Conservation (phyloP, 2,888 invertebrate genomes). For the Standfussiana lucernea region DNA sequence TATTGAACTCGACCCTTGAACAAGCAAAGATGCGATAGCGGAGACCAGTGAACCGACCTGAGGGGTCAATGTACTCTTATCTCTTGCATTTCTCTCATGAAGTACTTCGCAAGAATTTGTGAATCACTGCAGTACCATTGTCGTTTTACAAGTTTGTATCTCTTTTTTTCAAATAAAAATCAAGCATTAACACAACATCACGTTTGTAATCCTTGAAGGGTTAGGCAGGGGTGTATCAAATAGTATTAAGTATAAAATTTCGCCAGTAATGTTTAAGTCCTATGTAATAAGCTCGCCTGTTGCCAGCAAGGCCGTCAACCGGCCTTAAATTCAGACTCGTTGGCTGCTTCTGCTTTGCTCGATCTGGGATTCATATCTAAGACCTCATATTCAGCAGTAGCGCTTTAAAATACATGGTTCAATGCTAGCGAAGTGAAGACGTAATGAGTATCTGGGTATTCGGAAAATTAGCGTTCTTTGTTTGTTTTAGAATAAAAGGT, state of each 20-base stretch:
- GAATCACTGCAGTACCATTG: conserved; percentile 43
- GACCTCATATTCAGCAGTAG: no score
- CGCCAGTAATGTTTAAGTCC: no score
- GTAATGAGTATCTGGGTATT: no score
- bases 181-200: not conserved
- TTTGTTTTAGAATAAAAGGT: no score
- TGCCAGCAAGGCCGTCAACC: no score
- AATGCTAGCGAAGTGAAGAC: no score
- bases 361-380: no score
- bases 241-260: not conserved
- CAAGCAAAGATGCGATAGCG: conserved; percentile 48
- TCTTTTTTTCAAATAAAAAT: not conserved
- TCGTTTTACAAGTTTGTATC: not conserved
- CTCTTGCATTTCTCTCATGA: conserved; percentile 55
- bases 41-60: conserved; percentile 48
- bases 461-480: no score
- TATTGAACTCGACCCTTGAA: conserved; percentile 57
- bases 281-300: no score
- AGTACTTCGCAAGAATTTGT: conserved; percentile 40
- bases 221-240: not conserved
- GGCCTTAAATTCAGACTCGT: no score
- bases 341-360: no score
- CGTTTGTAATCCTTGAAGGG: not conserved
- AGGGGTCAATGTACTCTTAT: conserved; percentile 64
- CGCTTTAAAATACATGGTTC: no score